Percentiles rank a stretch among this genome's conserved stretches.
phyloP scores from a whole-genome alignment of 2,888 invertebrate species.

The Ophioninae sp. region DNA sequence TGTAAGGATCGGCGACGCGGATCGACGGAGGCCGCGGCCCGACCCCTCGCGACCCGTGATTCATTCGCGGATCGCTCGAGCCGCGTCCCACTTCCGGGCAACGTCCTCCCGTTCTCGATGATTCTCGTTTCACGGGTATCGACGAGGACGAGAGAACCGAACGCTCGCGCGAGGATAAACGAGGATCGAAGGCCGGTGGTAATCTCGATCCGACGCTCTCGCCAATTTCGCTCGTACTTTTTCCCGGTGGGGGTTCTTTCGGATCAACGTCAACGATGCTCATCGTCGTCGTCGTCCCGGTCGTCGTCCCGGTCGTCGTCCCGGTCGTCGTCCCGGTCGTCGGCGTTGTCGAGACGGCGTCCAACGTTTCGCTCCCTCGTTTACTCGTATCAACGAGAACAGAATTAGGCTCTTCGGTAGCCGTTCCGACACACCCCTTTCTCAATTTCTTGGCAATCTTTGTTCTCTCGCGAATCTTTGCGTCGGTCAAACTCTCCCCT shows the following conservation, averaged over 20 bases:
- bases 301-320: too few species aligned
- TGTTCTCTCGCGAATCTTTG: conserved; percentile 20
- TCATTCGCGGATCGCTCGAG: conserved; percentile 37
- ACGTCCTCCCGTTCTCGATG: conserved; percentile 28
- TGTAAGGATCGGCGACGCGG: conserved; percentile 35
- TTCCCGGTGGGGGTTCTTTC: conserved; percentile 29
- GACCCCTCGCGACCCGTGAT: conserved; percentile 57
- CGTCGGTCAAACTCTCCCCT: background rate
- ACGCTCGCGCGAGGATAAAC: conserved; percentile 49
- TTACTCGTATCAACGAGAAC: background rate
- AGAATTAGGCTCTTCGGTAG: background rate
- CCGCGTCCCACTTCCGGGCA: conserved; percentile 23
- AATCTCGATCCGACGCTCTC: conserved; percentile 1
- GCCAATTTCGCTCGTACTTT: background rate
- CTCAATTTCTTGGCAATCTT: conserved; percentile 15
- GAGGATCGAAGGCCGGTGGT: conserved; percentile 56
- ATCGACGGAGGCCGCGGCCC: conserved; percentile 44
- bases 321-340: too few species aligned
- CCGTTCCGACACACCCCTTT: background rate
- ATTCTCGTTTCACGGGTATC: conserved; percentile 47
- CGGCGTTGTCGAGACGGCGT: background rate
- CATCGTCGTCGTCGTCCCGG: background rate
- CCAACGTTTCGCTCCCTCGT: background rate
- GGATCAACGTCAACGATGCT: conserved; percentile 5
- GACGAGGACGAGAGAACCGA: conserved; percentile 49